phyloP scores from a whole-genome alignment of 1,140 invertebrate species.

The Eupeodes corollae region DNA sequence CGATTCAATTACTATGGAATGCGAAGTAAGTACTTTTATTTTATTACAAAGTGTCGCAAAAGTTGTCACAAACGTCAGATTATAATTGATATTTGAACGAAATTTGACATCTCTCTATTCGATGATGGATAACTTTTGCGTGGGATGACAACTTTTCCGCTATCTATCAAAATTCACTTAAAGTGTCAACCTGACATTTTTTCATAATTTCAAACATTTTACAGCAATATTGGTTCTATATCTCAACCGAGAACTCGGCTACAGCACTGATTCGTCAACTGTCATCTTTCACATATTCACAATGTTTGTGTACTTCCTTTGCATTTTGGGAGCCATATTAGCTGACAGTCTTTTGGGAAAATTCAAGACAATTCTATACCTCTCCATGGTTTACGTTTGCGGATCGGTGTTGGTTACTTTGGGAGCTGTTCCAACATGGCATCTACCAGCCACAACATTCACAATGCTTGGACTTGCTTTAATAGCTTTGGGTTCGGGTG shows the following conservation, averaged over 20 bases:
- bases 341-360: slow-evolving; percentile 72
- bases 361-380: slow-evolving; percentile 76
- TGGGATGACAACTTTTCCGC: too few relatives aligned
- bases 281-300: slow-evolving; percentile 69
- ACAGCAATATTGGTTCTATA: slow-evolving; percentile 70
- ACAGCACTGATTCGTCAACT: slow-evolving; percentile 54
- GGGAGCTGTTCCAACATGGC: slow-evolving; percentile 46
- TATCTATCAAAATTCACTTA: too few relatives aligned
- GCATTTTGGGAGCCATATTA: slow-evolving; percentile 72
- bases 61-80: too few relatives aligned
- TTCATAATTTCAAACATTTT: slow-evolving; percentile 13
- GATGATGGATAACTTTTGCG: too few relatives aligned
- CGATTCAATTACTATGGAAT: slow-evolving; percentile 93
- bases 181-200: too few relatives aligned
- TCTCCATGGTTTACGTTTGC: slow-evolving; percentile 76
- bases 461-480: slow-evolving; percentile 68
- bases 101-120: too few relatives aligned
- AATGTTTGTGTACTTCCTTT: slow-evolving; percentile 71
- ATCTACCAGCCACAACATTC: slow-evolving; percentile 49
- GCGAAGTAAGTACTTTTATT: slow-evolving; percentile 60
- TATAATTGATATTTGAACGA: too few relatives aligned
- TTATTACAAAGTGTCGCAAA: too few relatives aligned
- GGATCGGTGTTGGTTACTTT: slow-evolving; percentile 74
- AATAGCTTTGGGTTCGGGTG: slow-evolving; percentile 84
- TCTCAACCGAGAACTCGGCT: slow-evolving; percentile 54